Percentiles rank a stretch among this genome's conserved stretches.
phyloP scores from a whole-genome alignment of 2,797 vertebrate species.

The Micropoecilia bifurca region DNA sequence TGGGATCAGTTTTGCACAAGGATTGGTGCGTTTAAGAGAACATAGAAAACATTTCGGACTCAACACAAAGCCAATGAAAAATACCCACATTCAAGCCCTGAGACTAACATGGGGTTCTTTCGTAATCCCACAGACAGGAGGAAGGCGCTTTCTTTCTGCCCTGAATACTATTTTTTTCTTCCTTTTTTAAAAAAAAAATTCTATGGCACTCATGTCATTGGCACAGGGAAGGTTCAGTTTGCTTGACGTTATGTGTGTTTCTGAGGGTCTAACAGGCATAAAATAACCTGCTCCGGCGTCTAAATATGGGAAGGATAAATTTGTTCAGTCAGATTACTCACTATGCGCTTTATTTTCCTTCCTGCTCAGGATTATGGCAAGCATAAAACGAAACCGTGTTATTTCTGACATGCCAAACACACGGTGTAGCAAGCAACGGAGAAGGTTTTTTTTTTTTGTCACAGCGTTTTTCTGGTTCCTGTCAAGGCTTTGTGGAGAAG shows the following conservation, averaged over 20 bases:
- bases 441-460: conserved; percentile 40
- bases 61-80: conserved; percentile 51
- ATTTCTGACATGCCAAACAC: conserved; percentile 52
- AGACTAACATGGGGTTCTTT: conserved; percentile 61
- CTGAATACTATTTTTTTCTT: conserved; percentile 25
- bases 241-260: conserved; percentile 39
- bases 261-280: conserved; percentile 47
- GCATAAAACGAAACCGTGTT: conserved; percentile 59
- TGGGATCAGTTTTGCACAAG: conserved; percentile 59
- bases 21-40: conserved; percentile 71
- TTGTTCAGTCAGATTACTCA: conserved; percentile 57
- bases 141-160: conserved; percentile 39
- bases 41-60: conserved; percentile 61
- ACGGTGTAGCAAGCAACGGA: conserved; percentile 24
- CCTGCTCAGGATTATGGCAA: conserved; percentile 60
- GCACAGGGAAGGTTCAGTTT: conserved; percentile 38
- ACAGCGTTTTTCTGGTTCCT: conserved; percentile 39
- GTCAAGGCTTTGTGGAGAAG: conserved; percentile 40
- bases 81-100: conserved; percentile 55
- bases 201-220: conserved; percentile 41
- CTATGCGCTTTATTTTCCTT: conserved; percentile 55
- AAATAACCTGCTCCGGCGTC: conserved; percentile 51
- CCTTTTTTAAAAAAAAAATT: not conserved
- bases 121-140: conserved; percentile 53
- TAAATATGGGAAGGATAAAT: conserved; percentile 54